Evolutionary conservation across 1,140 invertebrate genomes (phyloP).

Genomic region (Euwallacea fornicatus): DNA sequence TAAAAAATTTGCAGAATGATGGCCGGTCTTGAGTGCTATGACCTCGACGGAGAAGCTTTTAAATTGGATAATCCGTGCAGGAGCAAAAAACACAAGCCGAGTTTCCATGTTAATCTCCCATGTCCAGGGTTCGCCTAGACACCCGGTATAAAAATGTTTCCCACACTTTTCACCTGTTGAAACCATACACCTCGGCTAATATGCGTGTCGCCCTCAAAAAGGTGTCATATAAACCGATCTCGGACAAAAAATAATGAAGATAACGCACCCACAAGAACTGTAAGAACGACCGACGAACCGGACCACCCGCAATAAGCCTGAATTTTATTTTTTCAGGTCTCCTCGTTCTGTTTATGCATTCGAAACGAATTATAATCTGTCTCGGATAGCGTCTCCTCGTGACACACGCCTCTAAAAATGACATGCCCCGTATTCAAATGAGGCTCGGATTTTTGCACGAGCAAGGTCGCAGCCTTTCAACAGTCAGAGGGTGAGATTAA

Average conservation of each 20-base stretch:
- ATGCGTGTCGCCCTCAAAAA: not conserved
- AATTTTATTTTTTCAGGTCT: conserved; percentile 25
- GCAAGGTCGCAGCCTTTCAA: conserved; percentile 6
- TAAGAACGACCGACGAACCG: not conserved
- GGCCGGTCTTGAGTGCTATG: no score
- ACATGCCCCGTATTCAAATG: conserved; percentile 22
- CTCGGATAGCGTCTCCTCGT: conserved; percentile 28
- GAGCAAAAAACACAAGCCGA: no score
- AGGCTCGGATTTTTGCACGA: conserved; percentile 18
- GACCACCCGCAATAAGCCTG: conserved; percentile 15
- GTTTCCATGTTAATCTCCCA: no score
- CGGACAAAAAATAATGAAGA: conserved; percentile 25
- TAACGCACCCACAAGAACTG: conserved; percentile 9
- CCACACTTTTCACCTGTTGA: no score
- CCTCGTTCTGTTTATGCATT: conserved; percentile 30
- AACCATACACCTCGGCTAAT: no score
- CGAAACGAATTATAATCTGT: conserved; percentile 34
- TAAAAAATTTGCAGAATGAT: no score
- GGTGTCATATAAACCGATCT: conserved; percentile 28
- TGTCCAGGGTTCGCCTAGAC: no score
- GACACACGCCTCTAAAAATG: conserved; percentile 27
- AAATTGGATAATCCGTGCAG: no score
- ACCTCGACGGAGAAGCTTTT: no score
- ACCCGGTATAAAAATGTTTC: no score
- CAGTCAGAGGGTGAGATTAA: no score